Evolutionary conservation across 2,797 vertebrate genomes (phyloP), one percentile per base, ranked within the genome.

Genomic region (Halcyon smyrnensis): DNA sequence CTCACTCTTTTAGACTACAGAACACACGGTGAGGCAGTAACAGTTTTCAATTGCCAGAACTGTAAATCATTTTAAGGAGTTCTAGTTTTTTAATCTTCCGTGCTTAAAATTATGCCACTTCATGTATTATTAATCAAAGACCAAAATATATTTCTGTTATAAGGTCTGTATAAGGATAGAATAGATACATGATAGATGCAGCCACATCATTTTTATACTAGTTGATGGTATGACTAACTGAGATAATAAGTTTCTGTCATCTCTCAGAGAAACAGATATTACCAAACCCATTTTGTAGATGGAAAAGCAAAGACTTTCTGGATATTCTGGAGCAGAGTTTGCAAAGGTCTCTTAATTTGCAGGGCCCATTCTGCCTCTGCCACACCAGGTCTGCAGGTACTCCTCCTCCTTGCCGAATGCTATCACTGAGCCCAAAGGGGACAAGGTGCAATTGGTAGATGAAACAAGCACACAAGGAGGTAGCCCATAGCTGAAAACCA

Each of bases 11-110:
- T 53, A 78, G 34, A 37, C 7, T 75, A 43, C 13, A 62, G 57
- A 37, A 57, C 62, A 56, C 4, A 2, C 8, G 6, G 45, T 51
- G 68, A 82, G 37, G 23, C 36, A 94, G 50, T 80, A 81, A 53
- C 95, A 95, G 56, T 83, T 87, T 93, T 84, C 56, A 24, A 3
- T 76, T 89, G 48, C 50, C 79, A 45, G 73, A 87, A 56, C 53
- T 73, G 57, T 84, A 80, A 93, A 87, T 91, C 69, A 80, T 57
- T 94, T 85, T 41, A 43, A 94, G 41, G 68, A 94, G 69, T 75
- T 89, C 53, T 71, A 68, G 51, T 37, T 93, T 90, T 93, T 91
- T 75, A 81, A 63, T 62, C 50, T 84, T 91, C 62, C 2, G 0
- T 51, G 17, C 36, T 77, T 87, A 86, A 89, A 93, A 84, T 68